A percentile compares a stretch with the other conserved stretches of the same genome.
Conservation (phyloP, 92 coral and sea anemone genomes). For the Siderastrea siderea region DNA sequence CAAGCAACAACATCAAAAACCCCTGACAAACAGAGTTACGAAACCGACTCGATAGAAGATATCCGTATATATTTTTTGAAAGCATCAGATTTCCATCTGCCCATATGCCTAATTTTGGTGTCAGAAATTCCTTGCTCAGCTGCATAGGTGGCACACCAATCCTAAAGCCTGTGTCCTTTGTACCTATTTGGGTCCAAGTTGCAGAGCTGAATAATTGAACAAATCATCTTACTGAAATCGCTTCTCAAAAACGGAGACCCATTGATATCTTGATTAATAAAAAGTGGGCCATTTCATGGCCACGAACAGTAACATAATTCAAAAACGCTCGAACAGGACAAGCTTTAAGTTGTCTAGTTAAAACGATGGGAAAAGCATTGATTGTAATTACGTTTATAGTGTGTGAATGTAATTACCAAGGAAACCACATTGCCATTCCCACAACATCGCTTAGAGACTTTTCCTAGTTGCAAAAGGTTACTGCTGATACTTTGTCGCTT, state of each 20-base stretch:
- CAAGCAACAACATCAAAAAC: background rate
- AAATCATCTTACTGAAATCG: constrained; percentile 21
- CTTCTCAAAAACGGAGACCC: constrained; percentile 17
- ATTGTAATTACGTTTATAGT: constrained; percentile 54
- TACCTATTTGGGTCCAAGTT: constrained; percentile 34
- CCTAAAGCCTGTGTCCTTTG: constrained; percentile 71
- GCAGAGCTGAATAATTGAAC: constrained; percentile 6
- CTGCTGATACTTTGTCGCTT: background rate
- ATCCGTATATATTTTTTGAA: constrained; percentile 8
- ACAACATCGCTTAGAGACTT: constrained; percentile 8
- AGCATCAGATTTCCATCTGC: background rate
- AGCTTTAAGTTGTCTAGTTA: constrained; percentile 14
- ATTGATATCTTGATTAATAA: constrained; percentile 12
- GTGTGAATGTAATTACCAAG: constrained; percentile 6
- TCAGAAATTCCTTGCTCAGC: constrained; percentile 62
- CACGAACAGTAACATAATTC: constrained; percentile 11
- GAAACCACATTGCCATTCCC: background rate
- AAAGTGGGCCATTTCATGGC: constrained; percentile 21
- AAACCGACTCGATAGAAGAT: constrained; percentile 10
- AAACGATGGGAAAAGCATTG: constrained; percentile 18
- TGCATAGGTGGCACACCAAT: constrained; percentile 67
- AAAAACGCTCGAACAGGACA: constrained; percentile 48
- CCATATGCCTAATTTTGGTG: constrained; percentile 33
- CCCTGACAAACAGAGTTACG: background rate
- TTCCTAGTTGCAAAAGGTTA: constrained; percentile 5